Evolutionary conservation across 1,140 invertebrate genomes (phyloP), one percentile per base, ranked within the genome.

Genomic region (Drosophila baimaii): DNA sequence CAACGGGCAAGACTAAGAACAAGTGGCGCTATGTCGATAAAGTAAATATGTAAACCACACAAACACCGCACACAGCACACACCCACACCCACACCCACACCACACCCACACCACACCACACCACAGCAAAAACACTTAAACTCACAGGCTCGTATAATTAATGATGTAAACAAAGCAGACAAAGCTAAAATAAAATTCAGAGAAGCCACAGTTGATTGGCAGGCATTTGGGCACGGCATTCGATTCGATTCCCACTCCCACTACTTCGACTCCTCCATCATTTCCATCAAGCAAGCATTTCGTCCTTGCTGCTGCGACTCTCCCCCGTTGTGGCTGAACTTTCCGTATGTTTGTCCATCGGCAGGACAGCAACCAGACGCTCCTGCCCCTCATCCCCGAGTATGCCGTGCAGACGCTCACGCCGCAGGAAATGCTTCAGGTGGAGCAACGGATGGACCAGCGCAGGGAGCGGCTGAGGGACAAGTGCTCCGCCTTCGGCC

Each of bases 381-480:
- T 76, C 49, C 66, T 90, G 49, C 79, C 88, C 17, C 83, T 92
- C 33, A 90, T 91, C 41, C 91, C 91, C 33, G 91, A 92, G 54
- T 81, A 91, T 62, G 82, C 89, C 41, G 79, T 91, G 59, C 88
- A 91, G 56, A 83, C 88, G 21, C 79, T 92, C 31, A 71, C 91
- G 46, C 77, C 75, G 33, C 84, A 73, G 58, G 91, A 92, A 81
- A 82, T 92, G 63, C 91, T 90, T 8, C 92, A 93, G 71, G 93
- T 93, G 37, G 93, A 93, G 68, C 79, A 92, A 46, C 92, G 93
- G 49, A 92, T 94, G 88, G 85, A 90, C 15, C 89, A 81, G 51
- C 92, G 94, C 19, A 88, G 93, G 19, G 93, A 93, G 72, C 93
- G 93, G 72, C 80, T 94, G 44, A 84, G 86, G 31, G 92, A 93